Conservation (phyloP, 2,797 vertebrate genomes). For the Cyclopterus lumpus region DNA sequence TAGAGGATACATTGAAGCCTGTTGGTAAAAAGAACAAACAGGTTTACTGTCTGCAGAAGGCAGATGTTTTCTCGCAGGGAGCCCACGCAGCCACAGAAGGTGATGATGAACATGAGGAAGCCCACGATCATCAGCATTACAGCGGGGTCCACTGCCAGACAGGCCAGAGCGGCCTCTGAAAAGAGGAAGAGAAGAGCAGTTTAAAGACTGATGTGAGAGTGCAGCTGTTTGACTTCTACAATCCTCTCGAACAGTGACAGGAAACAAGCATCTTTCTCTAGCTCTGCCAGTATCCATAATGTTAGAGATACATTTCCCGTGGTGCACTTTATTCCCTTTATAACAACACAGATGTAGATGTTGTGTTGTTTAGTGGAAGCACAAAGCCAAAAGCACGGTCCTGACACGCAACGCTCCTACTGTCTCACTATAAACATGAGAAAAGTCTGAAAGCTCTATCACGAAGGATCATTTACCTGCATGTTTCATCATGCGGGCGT, state of each 20-base stretch:
- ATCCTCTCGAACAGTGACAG: background rate
- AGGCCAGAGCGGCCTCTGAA: slow-evolving; percentile 89
- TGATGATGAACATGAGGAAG: slow-evolving; percentile 92
- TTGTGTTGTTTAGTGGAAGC: background rate
- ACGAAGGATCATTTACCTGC: slow-evolving; percentile 81
- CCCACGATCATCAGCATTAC: slow-evolving; percentile 90
- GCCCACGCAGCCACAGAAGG: slow-evolving; percentile 95
- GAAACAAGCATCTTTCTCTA: background rate
- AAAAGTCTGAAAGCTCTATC: background rate
- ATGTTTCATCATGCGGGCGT: slow-evolving; percentile 91
- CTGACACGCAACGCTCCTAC: background rate
- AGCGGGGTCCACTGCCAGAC: slow-evolving; percentile 89
- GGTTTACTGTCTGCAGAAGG: slow-evolving; percentile 89
- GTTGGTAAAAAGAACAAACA: background rate
- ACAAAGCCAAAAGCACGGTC: background rate
- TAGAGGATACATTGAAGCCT: background rate
- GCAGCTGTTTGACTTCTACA: too few relatives aligned
- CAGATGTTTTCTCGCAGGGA: slow-evolving; percentile 95
- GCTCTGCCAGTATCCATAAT: background rate
- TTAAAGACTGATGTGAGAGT: slow-evolving; percentile 3
- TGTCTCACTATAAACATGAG: background rate
- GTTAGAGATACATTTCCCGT: background rate
- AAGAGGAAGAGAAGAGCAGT: background rate
- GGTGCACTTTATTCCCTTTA: background rate
- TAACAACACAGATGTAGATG: background rate